Evolutionary conservation across 1,140 invertebrate genomes (phyloP).

Genomic region (Xylocopa sonorina): DNA sequence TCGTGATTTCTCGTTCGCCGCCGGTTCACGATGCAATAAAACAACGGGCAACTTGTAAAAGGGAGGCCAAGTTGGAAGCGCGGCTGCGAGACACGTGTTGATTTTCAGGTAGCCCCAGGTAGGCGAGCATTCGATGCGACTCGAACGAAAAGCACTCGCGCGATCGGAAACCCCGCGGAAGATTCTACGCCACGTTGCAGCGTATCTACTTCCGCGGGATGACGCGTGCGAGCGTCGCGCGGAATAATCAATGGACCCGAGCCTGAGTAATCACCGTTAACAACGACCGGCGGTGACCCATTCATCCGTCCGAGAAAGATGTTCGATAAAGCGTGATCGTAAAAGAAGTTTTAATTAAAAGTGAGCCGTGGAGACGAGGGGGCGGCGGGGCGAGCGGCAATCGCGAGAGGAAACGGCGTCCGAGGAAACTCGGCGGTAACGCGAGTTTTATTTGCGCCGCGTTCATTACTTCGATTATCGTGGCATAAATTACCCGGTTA

Average conservation of each 20-base stretch:
- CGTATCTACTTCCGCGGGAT: background rate
- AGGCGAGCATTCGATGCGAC: background rate
- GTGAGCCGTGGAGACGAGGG: background rate
- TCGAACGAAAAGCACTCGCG: background rate
- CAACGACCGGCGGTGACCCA: background rate
- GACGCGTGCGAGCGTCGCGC: background rate
- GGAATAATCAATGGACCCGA: conserved; percentile 2
- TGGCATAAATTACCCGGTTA: conserved; percentile 18
- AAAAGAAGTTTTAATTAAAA: conserved; percentile 26
- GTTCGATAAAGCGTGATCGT: background rate
- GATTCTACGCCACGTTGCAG: background rate
- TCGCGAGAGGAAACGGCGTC: too few relatives aligned
- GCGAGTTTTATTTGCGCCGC: conserved; percentile 13
- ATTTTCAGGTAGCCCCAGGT: conserved; percentile 14
- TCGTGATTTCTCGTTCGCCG: conserved; percentile 22
- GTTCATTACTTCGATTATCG: conserved; percentile 35
- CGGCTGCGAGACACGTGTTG: conserved; percentile 43
- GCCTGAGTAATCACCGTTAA: background rate
- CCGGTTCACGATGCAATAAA: background rate
- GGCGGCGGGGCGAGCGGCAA: too few relatives aligned
- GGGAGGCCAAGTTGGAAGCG: background rate
- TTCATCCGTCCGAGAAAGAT: background rate
- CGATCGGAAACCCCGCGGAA: background rate
- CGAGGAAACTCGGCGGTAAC: background rate
- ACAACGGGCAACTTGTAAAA: background rate